Conservation (phyloP, 2,888 invertebrate genomes). For the Lochmaea crataegi region DNA sequence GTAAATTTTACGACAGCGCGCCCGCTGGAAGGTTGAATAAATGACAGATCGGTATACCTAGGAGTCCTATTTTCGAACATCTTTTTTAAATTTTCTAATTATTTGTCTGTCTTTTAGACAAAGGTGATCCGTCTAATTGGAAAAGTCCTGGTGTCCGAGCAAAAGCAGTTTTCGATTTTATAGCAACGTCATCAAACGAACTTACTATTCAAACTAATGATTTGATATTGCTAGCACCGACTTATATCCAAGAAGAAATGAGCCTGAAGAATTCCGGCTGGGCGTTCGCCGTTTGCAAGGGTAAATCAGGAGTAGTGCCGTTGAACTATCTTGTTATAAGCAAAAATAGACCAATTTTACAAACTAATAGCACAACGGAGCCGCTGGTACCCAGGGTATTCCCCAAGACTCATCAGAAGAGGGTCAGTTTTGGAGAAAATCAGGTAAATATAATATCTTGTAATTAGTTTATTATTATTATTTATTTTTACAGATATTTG, state of each 20-base stretch:
- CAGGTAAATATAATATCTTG: conserved; percentile 46
- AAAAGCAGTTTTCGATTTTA: conserved; percentile 80
- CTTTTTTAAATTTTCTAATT: background rate
- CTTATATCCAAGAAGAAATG: conserved; percentile 78
- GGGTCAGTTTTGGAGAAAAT: conserved; percentile 64
- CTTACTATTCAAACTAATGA: conserved; percentile 82
- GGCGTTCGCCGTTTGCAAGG: conserved; percentile 74
- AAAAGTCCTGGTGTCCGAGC: conserved; percentile 73
- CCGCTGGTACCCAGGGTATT: conserved; percentile 46
- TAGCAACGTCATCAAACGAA: conserved; percentile 78
- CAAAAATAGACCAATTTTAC: conserved; percentile 48
- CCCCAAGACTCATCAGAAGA: conserved; percentile 56
- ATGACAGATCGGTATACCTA: too few relatives aligned
- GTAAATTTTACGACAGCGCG: too few relatives aligned
- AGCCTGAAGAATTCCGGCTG: conserved; percentile 75
- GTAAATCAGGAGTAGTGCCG: conserved; percentile 73
- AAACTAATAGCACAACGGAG: conserved; percentile 24
- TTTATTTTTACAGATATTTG: conserved; percentile 53
- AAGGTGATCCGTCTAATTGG: conserved; percentile 76
- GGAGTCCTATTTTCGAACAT: too few relatives aligned
- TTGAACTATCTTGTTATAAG: conserved; percentile 68
- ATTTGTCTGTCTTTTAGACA: conserved; percentile 55
- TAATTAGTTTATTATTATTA: too few relatives aligned
- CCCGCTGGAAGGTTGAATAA: too few relatives aligned
- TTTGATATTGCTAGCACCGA: conserved; percentile 83